Evolutionary conservation across 2,888 invertebrate species (phyloP).

Genomic region (Hetaerina titia): DNA sequence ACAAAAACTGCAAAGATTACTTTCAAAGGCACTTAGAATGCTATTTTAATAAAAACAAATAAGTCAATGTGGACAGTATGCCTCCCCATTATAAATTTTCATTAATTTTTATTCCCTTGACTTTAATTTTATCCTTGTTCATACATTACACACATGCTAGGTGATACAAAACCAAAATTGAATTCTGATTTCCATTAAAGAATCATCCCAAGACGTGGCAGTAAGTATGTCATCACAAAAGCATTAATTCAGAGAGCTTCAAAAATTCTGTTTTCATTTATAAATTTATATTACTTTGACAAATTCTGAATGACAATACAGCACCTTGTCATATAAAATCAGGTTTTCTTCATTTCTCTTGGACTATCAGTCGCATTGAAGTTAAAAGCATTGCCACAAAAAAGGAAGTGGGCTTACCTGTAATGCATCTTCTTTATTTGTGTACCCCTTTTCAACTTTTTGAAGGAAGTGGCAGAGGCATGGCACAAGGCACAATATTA

Average conservation of each 20-base stretch:
- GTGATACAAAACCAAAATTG: too few relatives aligned
- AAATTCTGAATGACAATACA: too few relatives aligned
- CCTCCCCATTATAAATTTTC: background rate
- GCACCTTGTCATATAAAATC: too few relatives aligned
- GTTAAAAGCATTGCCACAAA: background rate
- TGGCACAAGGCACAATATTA: background rate
- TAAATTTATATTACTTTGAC: too few relatives aligned
- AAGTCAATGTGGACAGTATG: background rate
- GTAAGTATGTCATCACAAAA: too few relatives aligned
- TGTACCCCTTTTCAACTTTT: constrained; percentile 53
- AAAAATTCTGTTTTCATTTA: too few relatives aligned
- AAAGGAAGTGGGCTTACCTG: background rate
- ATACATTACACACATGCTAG: too few relatives aligned
- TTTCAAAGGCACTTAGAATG: background rate
- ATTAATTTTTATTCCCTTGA: background rate
- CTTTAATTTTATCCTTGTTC: too few relatives aligned
- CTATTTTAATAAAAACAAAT: background rate
- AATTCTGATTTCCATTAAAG: too few relatives aligned
- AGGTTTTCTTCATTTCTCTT: too few relatives aligned
- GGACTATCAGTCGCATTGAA: background rate
- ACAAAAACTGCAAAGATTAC: background rate
- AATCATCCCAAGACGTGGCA: too few relatives aligned
- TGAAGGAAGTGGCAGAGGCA: constrained; percentile 27
- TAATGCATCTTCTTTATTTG: constrained; percentile 9
- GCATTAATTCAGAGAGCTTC: too few relatives aligned